Evolutionary conservation across 2,113 vertebrate genomes (phyloP), one percentile per base, ranked within the genome.

Genomic region (Stictonetta naevosa): DNA sequence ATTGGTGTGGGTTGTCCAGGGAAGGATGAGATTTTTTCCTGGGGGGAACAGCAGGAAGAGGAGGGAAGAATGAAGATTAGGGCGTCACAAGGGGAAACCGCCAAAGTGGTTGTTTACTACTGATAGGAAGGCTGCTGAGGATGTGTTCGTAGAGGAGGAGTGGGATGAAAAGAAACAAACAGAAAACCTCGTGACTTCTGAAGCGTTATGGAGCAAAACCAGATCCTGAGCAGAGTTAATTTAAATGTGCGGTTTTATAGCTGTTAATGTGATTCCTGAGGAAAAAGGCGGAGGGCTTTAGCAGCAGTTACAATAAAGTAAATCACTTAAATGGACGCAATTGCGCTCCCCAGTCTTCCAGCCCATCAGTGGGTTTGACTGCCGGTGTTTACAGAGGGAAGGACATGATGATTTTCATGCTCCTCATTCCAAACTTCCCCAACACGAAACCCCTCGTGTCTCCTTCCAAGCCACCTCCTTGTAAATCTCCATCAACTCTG

Each of bases 191-290:
- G 28, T 13, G 81, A 42, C 76, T 91, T 86, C 26, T 67, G 17
- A 31, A 78, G 60, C 28, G 93, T 84, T 94, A 86, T 62, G 80
- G 26, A 91, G 66, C 74, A 93, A 87, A 93, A 91, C 0, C 53
- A 79, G 44, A 56, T 84, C 66, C 71, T 0, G 1, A 92, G 80
- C 69, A 88, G 58, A 73, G 59, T 96, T 94, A 66, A 88, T 96
- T 95, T 94, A 93, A 85, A 87, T 93, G 76, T 95, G 58, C 36
- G 23, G 62, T 44, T 95, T 95, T 96, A 66, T 87, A 87, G 82
- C 71, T 76, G 60, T 82, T 87, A 91, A 92, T 82, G 73, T 78
- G 69, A 69, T 87, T 90, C 82, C 81, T 12, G 2, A 46, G 22
- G 9, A 8, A 31, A 72, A 73, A 36, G 46, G 29, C 42, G 10